Percentiles rank a stretch among this genome's conserved stretches.
Conservation (phyloP, 2,888 invertebrate species). For the Unio delphinus region DNA sequence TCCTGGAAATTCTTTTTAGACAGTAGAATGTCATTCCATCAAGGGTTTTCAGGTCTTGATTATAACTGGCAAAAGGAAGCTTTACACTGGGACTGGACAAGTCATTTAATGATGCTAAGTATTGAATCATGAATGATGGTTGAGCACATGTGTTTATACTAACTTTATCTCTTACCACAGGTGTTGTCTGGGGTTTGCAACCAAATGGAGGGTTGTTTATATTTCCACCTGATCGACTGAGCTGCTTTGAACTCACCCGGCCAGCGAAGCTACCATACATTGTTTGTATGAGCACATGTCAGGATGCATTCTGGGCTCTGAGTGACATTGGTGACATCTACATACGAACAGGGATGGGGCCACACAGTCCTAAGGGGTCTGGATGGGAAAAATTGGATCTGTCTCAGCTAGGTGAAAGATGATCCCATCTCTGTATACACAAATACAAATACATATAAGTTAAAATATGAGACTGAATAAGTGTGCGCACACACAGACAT, state of each 20-base stretch:
- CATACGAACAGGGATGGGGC: slow-evolving; percentile 72
- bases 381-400: slow-evolving; percentile 72
- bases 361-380: slow-evolving; percentile 68
- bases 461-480: too few relatives aligned
- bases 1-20: too few relatives aligned
- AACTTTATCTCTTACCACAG: slow-evolving; percentile 33
- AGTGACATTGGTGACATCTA: slow-evolving; percentile 71
- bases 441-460: too few relatives aligned
- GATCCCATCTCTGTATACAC: not conserved
- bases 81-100: too few relatives aligned
- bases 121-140: too few relatives aligned
- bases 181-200: slow-evolving; percentile 71
- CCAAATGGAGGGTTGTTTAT: slow-evolving; percentile 70
- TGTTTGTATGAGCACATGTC: slow-evolving; percentile 67
- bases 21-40: too few relatives aligned
- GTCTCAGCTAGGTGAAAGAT: slow-evolving; percentile 69
- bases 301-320: slow-evolving; percentile 73
- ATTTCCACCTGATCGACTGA: slow-evolving; percentile 57
- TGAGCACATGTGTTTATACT: too few relatives aligned
- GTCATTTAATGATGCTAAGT: too few relatives aligned
- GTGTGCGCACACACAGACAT: not conserved
- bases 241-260: slow-evolving; percentile 35
- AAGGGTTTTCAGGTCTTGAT: too few relatives aligned
- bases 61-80: too few relatives aligned
- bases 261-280: slow-evolving; percentile 36